Evolutionary conservation across 1,140 invertebrate species (phyloP).

Genomic region (Chelonus insularis): DNA sequence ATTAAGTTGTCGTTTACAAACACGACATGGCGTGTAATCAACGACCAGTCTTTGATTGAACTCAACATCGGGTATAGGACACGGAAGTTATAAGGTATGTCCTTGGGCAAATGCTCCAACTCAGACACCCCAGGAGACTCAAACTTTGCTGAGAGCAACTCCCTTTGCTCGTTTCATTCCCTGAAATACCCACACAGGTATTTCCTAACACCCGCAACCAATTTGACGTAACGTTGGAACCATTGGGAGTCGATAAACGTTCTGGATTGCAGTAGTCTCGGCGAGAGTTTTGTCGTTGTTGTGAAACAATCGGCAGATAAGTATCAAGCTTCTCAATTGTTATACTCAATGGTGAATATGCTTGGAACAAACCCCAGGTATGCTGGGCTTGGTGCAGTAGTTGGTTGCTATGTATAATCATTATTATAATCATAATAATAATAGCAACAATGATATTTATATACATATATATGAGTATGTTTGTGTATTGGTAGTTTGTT

Average conservation of each 20-base stretch:
- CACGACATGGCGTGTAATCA: conserved; percentile 1
- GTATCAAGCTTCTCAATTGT: conserved; percentile 7
- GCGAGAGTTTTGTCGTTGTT: conserved; percentile 13
- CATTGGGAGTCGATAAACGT: conserved; percentile 18
- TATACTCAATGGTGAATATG: neutral
- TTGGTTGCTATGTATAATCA: too few species aligned
- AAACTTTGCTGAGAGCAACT: neutral
- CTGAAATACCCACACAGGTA: conserved; percentile 3
- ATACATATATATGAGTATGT: too few species aligned
- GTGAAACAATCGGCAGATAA: conserved; percentile 11
- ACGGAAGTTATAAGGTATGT: conserved; percentile 9
- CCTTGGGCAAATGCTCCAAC: conserved; percentile 1
- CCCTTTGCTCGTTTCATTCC: neutral
- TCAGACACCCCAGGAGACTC: conserved; percentile 6
- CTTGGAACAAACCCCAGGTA: neutral
- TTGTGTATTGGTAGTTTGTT: too few species aligned
- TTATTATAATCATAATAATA: too few species aligned
- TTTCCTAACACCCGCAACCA: conserved; percentile 17
- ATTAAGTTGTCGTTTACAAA: conserved; percentile 8
- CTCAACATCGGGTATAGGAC: conserved; percentile 1
- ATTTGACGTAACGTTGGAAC: conserved; percentile 23
- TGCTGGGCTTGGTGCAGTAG: too few species aligned
- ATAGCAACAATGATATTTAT: too few species aligned
- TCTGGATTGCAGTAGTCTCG: conserved; percentile 8
- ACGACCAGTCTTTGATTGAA: conserved; percentile 5